These are phyloP conservation scores for Eupithecia tripunctaria DNA, from an alignment of 2,888 invertebrate genomes.

Conservation along the genomic window DNA sequence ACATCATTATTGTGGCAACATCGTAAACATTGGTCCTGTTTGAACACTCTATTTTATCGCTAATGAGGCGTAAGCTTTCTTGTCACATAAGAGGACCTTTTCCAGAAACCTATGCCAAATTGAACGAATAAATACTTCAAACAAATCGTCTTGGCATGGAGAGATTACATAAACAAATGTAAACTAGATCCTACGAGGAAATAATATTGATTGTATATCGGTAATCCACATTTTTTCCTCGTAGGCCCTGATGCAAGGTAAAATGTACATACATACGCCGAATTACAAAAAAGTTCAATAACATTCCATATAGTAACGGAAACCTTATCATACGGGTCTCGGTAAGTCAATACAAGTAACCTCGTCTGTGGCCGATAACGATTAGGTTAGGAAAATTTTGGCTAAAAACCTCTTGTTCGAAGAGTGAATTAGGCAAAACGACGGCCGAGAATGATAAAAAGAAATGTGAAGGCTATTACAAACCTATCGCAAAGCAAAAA, in stretches of 20 bases:
- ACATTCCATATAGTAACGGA: neutral
- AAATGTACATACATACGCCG: neutral
- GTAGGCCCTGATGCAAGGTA: neutral
- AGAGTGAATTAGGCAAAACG: neutral
- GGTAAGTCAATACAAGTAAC: constrained; percentile 9
- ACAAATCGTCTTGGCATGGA: constrained; percentile 2
- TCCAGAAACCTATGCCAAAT: neutral
- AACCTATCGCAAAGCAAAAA: constrained; percentile 25
- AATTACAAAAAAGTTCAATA: neutral
- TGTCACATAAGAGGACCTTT: constrained; percentile 17
- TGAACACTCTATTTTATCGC: constrained; percentile 55
- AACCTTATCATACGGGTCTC: constrained; percentile 2
- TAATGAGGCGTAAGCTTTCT: constrained; percentile 42
- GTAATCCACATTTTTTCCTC: neutral
- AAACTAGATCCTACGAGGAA: neutral
- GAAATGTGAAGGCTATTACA: constrained; percentile 13
- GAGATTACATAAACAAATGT: neutral
- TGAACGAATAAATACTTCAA: neutral
- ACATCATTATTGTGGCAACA: constrained; percentile 74
- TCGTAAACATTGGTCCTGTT: constrained; percentile 60
- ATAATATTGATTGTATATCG: neutral
- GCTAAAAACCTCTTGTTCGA: neutral
- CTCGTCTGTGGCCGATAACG: constrained; percentile 14
- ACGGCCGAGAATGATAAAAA: constrained; percentile 4
- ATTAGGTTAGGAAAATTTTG: constrained; percentile 22